Conservation (phyloP, 1,140 invertebrate genomes). For the Cheumatopsyche charites region DNA sequence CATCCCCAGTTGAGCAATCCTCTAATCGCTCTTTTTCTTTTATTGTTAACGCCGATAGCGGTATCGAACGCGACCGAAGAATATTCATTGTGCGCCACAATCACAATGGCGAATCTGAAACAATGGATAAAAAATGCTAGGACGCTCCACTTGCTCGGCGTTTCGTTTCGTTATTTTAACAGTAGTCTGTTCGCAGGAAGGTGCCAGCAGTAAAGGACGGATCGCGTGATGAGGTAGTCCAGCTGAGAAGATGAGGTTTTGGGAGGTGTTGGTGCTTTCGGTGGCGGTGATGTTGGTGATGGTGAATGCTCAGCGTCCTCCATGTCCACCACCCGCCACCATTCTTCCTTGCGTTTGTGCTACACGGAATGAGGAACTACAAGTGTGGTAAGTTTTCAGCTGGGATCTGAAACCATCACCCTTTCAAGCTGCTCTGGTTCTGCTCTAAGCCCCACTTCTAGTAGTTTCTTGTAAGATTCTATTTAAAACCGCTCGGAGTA, state of each 20-base stretch:
- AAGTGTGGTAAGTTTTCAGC: constrained; percentile 61
- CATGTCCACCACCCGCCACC: constrained; percentile 58
- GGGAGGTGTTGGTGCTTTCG: constrained; percentile 14
- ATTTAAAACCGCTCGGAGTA: too few species aligned
- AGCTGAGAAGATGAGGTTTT: not conserved
- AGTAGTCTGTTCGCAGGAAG: not conserved
- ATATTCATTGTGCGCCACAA: not conserved
- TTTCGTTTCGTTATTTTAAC: not conserved
- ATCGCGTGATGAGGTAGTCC: constrained; percentile 22
- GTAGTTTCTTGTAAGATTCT: not conserved
- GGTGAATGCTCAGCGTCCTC: constrained; percentile 41
- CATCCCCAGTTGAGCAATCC: constrained; percentile 3
- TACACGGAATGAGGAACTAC: constrained; percentile 52
- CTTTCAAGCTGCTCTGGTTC: too few species aligned
- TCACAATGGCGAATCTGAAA: not conserved
- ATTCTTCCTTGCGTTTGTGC: constrained; percentile 61
- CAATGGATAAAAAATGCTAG: not conserved
- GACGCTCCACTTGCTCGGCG: too few species aligned
- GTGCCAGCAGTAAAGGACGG: not conserved
- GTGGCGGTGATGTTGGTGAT: constrained; percentile 22
- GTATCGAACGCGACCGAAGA: not conserved
- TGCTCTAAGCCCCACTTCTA: not conserved
- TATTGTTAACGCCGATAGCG: constrained; percentile 15
- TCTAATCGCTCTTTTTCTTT: constrained; percentile 12
- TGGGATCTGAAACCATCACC: too few species aligned